Conservation (phyloP, 2,797 vertebrate species). For the Podarcis siculus region DNA sequence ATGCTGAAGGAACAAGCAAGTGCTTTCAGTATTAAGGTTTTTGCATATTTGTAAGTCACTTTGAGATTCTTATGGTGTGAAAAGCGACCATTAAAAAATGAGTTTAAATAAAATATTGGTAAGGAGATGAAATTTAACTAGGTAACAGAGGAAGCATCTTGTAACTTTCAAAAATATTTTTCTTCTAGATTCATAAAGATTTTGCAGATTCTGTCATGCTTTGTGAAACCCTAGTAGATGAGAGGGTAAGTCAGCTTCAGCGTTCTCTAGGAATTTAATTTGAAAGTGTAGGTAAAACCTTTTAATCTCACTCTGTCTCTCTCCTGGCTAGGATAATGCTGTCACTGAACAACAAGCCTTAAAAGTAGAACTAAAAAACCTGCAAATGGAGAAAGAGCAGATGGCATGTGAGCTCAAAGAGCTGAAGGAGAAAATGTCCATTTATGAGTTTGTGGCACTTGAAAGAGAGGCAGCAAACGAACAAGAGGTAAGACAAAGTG, state of each 20-base stretch:
- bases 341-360: constrained; percentile 66
- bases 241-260: constrained; percentile 79
- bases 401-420: constrained; percentile 73
- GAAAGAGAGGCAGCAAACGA: constrained; percentile 85
- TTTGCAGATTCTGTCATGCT: constrained; percentile 84
- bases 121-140: background rate
- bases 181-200: constrained; percentile 73
- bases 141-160: background rate
- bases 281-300: background rate
- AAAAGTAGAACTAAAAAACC: constrained; percentile 65
- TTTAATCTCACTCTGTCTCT: background rate
- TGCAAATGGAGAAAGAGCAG: constrained; percentile 76
- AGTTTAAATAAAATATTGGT: too few relatives aligned
- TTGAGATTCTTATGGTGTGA: too few relatives aligned
- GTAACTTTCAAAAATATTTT: background rate
- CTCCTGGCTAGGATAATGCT: constrained; percentile 69
- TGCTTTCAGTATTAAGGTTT: background rate
- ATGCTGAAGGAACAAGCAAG: background rate
- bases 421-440: constrained; percentile 83
- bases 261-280: background rate
- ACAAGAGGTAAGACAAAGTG: constrained; percentile 81
- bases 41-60: background rate
- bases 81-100: too few relatives aligned
- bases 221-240: constrained; percentile 82
- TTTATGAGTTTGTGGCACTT: constrained; percentile 86